Percentiles rank a stretch among this genome's conserved stretches.
Evolutionary conservation across 2,888 invertebrate genomes (phyloP).

Genomic region (Andricus quercusramuli): DNA sequence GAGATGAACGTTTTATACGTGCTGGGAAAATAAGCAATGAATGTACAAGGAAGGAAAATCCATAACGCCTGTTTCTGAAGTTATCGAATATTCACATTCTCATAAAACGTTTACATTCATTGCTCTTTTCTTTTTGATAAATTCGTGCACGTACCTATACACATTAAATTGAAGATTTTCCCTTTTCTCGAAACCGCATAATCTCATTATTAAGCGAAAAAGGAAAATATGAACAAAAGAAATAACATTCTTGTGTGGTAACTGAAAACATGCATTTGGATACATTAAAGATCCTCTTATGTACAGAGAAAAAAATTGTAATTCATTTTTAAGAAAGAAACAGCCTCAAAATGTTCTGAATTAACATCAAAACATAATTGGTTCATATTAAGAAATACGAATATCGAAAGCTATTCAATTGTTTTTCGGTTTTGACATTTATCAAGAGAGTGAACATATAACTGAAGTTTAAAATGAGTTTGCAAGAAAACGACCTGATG

Average conservation of each 20-base stretch:
- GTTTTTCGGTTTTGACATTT: no score
- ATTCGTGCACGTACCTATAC: background rate
- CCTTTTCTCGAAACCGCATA: background rate
- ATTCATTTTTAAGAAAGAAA: no score
- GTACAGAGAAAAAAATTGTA: background rate
- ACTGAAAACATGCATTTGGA: background rate
- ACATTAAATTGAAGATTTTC: background rate
- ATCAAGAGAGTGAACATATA: no score
- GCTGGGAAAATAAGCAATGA: slow-evolving; percentile 28
- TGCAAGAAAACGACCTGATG: no score
- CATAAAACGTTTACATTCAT: slow-evolving; percentile 33
- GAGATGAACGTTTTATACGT: slow-evolving; percentile 37
- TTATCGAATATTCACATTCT: slow-evolving; percentile 25
- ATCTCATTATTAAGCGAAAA: background rate
- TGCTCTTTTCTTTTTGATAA: background rate
- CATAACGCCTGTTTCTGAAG: slow-evolving; percentile 7
- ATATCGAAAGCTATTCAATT: no score
- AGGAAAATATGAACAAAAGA: background rate
- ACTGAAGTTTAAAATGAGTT: no score
- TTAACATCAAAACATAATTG: no score
- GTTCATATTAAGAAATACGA: no score
- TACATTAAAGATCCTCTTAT: background rate
- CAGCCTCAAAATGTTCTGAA: no score
- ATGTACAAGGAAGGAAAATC: background rate
- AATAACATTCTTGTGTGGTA: background rate